Conservation (phyloP, 2,888 invertebrate species). For the Drosophila bunnanda region DNA sequence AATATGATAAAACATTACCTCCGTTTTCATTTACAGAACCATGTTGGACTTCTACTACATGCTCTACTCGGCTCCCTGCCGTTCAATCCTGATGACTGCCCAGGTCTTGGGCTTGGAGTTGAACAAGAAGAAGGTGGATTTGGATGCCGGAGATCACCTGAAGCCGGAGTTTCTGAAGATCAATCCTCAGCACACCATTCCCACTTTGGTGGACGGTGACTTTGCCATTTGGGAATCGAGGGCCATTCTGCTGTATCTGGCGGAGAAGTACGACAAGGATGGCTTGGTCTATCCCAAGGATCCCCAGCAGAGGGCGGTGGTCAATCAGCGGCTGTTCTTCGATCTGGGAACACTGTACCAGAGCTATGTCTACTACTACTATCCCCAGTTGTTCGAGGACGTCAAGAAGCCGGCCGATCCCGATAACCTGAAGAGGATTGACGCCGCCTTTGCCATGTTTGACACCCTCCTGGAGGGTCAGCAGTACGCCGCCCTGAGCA, state of each 20-base stretch:
- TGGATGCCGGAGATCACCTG: conserved; percentile 87
- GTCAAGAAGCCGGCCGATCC: conserved; percentile 87
- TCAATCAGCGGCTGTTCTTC: conserved; percentile 92
- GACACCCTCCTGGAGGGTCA: conserved; percentile 89
- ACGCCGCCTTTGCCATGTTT: conserved; percentile 88
- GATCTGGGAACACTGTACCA: conserved; percentile 91
- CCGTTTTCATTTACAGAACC: background rate
- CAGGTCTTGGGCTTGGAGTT: conserved; percentile 88
- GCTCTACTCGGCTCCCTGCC: conserved; percentile 87
- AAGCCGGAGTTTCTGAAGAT: conserved; percentile 89
- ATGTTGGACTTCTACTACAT: conserved; percentile 61
- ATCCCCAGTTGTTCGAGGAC: conserved; percentile 87
- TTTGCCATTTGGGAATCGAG: conserved; percentile 93
- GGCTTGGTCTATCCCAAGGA: conserved; percentile 91
- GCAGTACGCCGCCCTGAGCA: conserved; percentile 89
- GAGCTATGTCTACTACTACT: conserved; percentile 89
- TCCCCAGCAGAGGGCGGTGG: conserved; percentile 89
- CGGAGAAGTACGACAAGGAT: conserved; percentile 91
- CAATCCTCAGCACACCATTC: conserved; percentile 94
- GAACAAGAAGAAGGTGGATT: conserved; percentile 87
- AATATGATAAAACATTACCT: background rate
- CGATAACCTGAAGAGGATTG: conserved; percentile 88
- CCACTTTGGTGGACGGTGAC: conserved; percentile 92
- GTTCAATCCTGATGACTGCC: conserved; percentile 87
- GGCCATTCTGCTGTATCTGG: conserved; percentile 91